Conservation (phyloP, 1,140 invertebrate species). For the Brachionus sp. region DNA sequence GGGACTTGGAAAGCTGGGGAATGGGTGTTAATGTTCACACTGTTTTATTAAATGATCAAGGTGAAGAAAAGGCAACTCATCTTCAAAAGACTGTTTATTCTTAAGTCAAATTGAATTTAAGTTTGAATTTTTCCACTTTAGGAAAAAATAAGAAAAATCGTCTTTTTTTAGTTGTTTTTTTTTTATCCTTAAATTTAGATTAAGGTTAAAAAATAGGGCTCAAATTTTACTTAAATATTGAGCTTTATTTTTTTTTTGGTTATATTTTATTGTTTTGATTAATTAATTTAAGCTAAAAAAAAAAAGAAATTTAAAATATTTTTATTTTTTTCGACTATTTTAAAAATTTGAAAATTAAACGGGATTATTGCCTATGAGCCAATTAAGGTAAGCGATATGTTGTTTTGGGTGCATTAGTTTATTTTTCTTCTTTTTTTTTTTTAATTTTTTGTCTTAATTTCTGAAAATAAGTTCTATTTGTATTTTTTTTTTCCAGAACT, state of each 20-base stretch:
- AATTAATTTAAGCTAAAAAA: neutral
- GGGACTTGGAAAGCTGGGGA: slow-evolving; percentile 51
- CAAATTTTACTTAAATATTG: neutral
- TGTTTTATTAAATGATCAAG: slow-evolving; percentile 54
- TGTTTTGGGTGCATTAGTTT: neutral
- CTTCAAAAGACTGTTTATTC: slow-evolving; percentile 56
- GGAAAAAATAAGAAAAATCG: neutral
- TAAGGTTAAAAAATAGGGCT: neutral
- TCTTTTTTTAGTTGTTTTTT: neutral
- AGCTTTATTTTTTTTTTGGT: neutral
- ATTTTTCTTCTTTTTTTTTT: neutral
- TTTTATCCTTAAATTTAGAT: neutral
- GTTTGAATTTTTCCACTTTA: neutral
- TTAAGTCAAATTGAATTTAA: neutral
- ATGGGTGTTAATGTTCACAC: slow-evolving; percentile 57
- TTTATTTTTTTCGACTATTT: neutral
- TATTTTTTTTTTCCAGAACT: neutral
- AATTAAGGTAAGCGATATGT: neutral
- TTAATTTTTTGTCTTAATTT: neutral
- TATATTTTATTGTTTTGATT: slow-evolving; percentile 1
- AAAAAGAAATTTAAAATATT: neutral
- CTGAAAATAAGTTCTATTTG: neutral
- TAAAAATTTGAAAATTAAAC: neutral
- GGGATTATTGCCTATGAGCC: neutral
- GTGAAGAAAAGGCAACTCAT: slow-evolving; percentile 58